Conservation (phyloP, 2,113 vertebrate genomes). For the Anguilla rostrata region DNA sequence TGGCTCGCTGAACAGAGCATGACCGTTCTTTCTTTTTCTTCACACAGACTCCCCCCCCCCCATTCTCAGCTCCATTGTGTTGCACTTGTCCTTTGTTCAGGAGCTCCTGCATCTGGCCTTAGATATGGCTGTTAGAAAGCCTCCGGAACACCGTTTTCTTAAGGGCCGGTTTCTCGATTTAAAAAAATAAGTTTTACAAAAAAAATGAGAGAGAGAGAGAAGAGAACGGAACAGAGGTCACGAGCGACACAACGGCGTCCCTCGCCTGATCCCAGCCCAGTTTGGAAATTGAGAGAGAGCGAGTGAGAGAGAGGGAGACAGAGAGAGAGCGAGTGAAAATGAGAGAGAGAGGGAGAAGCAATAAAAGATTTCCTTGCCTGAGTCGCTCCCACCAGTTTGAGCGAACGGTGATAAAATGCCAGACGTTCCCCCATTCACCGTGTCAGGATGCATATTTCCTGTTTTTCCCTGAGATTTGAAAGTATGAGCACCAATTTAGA, state of each 20-base stretch:
- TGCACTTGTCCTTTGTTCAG: constrained; percentile 19
- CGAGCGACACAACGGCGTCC: constrained; percentile 81
- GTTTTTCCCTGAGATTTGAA: constrained; percentile 45
- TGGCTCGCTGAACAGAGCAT: not conserved
- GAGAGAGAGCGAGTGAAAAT: constrained; percentile 59
- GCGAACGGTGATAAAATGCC: constrained; percentile 90
- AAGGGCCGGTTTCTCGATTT: constrained; percentile 41
- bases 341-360: constrained; percentile 79
- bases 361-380: constrained; percentile 80
- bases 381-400: constrained; percentile 81
- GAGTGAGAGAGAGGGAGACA: constrained; percentile 58
- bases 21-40: not conserved
- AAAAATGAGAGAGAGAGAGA: constrained; percentile 36
- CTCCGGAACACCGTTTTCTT: not conserved
- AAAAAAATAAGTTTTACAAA: constrained; percentile 40
- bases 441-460: constrained; percentile 83
- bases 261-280: constrained; percentile 80
- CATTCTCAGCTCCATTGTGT: constrained; percentile 11
- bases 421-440: constrained; percentile 93
- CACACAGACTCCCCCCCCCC: not conserved
- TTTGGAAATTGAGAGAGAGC: constrained; percentile 67
- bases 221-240: constrained; percentile 73
- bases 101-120: not conserved
- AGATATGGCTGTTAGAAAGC: not conserved
- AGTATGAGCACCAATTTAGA: not conserved